Base-by-base conservation (phyloP, 2,113 vertebrate genomes). In the Planiliza haematocheilus region DNA sequence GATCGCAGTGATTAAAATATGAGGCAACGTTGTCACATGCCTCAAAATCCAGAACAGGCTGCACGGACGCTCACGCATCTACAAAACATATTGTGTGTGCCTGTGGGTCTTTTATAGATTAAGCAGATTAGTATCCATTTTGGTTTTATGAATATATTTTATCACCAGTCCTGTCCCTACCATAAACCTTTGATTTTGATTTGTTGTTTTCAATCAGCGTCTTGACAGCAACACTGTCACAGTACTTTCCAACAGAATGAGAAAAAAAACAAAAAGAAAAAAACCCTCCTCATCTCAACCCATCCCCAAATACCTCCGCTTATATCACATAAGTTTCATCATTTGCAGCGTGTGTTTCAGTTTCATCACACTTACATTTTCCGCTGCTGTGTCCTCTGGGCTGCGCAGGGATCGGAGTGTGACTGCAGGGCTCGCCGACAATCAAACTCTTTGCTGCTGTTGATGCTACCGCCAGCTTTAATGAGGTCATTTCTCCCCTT, bases 321-420 rank as follows among this genome's bases (percentile, higher is more conserved):
- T 30, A 76, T 13, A 52, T 57, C 34, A 69, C 39, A 62, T 55
- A 41, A 30, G 41, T 87, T 90, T 83, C 85, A 86, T 87, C 80
- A 85, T 86, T 41, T 56, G 50, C 38, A 16, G 30, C 36, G 39
- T 89, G 79, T 83, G 38, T 82, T 80, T 77, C 52, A 61, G 5
- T 89, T 89, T 88, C 84, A 72, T 89, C 79, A 82, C 70, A 4
- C 84, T 79, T 78, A 67, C 70, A 71, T 72, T 55, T 80, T 55
- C 36, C 30, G 52, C 52, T 63, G 57, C 63, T 74, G 62, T 70
- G 56, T 62, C 74, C 49, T 77, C 37, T 16, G 20, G 7, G 46
- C 51, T 51, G 59, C 71, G 56, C 64, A 55, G 45, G 36, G 55
- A 76, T 62, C 43, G 21, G 34, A 36, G 64, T 41, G 50, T 77